phyloP scores from a whole-genome alignment of 2,888 invertebrate genomes.

The Tillus elongatus region DNA sequence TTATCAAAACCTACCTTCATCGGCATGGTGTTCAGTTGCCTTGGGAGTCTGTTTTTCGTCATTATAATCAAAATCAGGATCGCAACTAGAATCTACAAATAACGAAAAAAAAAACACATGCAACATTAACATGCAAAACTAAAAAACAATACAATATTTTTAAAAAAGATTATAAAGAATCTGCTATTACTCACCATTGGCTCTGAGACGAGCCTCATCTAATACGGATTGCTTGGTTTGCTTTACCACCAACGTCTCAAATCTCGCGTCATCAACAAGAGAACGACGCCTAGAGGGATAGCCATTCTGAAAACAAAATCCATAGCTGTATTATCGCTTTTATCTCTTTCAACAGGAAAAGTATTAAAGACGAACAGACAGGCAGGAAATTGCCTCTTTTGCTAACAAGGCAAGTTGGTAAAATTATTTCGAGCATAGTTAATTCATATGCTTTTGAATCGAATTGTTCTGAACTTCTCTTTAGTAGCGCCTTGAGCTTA shows the following conservation, averaged over 20 bases:
- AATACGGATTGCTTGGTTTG: conserved; percentile 88
- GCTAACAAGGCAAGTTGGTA: not conserved
- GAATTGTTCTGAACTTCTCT: not conserved
- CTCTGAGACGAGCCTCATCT: conserved; percentile 80
- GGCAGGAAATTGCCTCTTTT: not conserved
- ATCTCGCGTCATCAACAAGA: conserved; percentile 94
- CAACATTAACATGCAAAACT: conserved; percentile 17
- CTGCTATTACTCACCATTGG: conserved; percentile 61
- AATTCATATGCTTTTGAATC: not conserved
- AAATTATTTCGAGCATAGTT: not conserved
- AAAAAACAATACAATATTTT: conserved; percentile 14
- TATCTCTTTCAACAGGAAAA: too few relatives aligned
- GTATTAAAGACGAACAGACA: too few relatives aligned
- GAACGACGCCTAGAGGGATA: conserved; percentile 92
- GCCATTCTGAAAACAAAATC: conserved; percentile 70
- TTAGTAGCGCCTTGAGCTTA: too few relatives aligned
- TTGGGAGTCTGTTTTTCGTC: conserved; percentile 27
- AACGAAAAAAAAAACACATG: conserved; percentile 21
- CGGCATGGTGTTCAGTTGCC: conserved; percentile 21
- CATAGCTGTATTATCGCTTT: not conserved
- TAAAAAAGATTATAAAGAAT: not conserved
- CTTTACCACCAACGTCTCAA: conserved; percentile 92
- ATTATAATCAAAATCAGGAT: conserved; percentile 37
- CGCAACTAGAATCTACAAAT: conserved; percentile 40
- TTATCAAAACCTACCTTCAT: conserved; percentile 31